Evolutionary conservation across 2,113 vertebrate genomes (phyloP).

Genomic region (Cheilinus undulatus): DNA sequence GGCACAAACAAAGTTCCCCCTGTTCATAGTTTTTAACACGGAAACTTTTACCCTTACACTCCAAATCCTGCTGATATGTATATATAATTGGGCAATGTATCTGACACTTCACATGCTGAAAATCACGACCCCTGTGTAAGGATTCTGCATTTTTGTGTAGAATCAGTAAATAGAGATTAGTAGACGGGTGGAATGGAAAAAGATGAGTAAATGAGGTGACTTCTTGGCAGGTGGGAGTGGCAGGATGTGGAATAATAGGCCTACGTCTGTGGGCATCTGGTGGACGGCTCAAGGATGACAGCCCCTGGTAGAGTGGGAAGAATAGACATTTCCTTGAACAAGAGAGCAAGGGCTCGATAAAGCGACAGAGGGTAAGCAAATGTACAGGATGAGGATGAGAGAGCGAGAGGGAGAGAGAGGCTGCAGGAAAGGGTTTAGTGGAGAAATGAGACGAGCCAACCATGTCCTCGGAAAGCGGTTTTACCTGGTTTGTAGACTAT

Average conservation of each 20-base stretch:
- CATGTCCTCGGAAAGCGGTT: slow-evolving; percentile 25
- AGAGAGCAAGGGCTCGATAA: neutral
- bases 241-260: neutral
- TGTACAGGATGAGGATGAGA: neutral
- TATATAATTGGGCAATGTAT: too few species aligned
- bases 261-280: neutral
- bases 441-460: neutral
- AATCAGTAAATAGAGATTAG: too few species aligned
- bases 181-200: neutral
- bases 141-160: too few species aligned
- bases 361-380: neutral
- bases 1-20: too few species aligned
- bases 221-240: neutral
- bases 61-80: too few species aligned
- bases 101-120: too few species aligned
- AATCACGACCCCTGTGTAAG: too few species aligned
- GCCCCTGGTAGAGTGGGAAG: neutral
- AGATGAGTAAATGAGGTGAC: neutral
- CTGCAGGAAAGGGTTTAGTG: neutral
- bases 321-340: neutral
- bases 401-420: too few species aligned
- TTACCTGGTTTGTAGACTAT: slow-evolving; percentile 45
- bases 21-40: too few species aligned
- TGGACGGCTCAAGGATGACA: neutral
- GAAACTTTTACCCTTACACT: too few species aligned